Conservation (phyloP, 92 coral and sea anemone species). For the Palythoa heliodiscus region DNA sequence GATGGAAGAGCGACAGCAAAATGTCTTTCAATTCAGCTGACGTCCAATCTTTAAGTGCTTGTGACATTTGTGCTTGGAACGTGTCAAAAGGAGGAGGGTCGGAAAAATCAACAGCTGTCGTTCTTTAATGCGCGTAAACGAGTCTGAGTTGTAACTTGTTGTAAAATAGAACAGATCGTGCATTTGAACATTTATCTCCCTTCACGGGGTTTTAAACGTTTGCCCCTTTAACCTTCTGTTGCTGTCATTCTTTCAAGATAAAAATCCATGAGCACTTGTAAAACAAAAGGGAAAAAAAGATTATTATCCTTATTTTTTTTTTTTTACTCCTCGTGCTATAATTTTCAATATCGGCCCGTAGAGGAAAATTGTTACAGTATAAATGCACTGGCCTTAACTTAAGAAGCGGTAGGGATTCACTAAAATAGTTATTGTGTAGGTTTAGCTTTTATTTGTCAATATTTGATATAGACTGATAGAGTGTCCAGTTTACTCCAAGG, state of each 20-base stretch:
- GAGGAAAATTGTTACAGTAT: background rate
- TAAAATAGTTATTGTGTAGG: background rate
- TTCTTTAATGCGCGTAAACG: background rate
- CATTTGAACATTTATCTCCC: background rate
- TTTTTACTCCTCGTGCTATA: background rate
- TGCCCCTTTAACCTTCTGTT: background rate
- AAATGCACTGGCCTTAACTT: background rate
- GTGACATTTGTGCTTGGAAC: slow-evolving; percentile 20
- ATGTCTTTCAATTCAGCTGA: slow-evolving; percentile 11
- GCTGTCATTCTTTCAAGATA: no score
- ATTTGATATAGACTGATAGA: no score
- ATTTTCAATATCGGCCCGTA: background rate
- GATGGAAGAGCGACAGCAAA: background rate
- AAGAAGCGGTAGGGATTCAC: background rate
- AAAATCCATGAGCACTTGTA: no score
- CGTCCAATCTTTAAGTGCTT: background rate
- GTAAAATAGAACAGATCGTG: background rate
- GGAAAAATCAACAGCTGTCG: slow-evolving; percentile 1
- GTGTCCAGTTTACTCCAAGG: no score
- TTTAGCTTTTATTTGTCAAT: no score
- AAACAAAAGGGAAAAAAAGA: background rate
- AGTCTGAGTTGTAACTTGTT: background rate
- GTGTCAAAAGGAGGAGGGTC: slow-evolving; percentile 21
- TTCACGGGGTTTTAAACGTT: background rate
- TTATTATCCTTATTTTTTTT: background rate